Conservation (phyloP, 2,888 invertebrate genomes). For the Pteria penguin region DNA sequence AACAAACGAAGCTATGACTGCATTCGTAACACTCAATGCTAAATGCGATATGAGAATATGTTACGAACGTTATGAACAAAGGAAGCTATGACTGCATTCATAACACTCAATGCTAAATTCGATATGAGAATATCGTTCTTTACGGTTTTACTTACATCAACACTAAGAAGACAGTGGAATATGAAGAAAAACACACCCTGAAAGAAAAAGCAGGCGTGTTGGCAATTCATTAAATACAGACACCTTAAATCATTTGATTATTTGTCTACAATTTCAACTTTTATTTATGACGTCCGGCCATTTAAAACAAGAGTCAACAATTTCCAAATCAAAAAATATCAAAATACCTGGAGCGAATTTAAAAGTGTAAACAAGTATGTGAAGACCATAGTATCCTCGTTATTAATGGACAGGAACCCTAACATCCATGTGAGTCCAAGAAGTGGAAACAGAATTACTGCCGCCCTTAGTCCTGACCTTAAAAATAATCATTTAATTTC, state of each 20-base stretch:
- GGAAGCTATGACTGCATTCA: no score
- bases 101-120: no score
- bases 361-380: constrained; percentile 78
- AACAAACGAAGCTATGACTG: no score
- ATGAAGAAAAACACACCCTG: constrained; percentile 76
- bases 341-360: constrained; percentile 78
- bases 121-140: no score
- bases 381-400: constrained; percentile 68
- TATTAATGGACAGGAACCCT: constrained; percentile 77
- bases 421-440: constrained; percentile 81
- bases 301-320: no score
- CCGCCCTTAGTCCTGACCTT: constrained; percentile 79
- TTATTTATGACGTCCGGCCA: no score
- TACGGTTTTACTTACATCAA: constrained; percentile 73
- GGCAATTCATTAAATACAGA: neutral
- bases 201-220: constrained; percentile 31
- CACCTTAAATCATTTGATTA: no score
- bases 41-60: no score
- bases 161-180: constrained; percentile 74
- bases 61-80: no score
- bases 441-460: constrained; percentile 78
- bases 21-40: no score
- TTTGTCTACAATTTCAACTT: no score
- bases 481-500: constrained; percentile 30
- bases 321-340: no score